A percentile compares a stretch with the other conserved stretches of the same genome.
phyloP scores from a whole-genome alignment of 2,113 vertebrate species.

The Dicerorhinus sumatrensis region DNA sequence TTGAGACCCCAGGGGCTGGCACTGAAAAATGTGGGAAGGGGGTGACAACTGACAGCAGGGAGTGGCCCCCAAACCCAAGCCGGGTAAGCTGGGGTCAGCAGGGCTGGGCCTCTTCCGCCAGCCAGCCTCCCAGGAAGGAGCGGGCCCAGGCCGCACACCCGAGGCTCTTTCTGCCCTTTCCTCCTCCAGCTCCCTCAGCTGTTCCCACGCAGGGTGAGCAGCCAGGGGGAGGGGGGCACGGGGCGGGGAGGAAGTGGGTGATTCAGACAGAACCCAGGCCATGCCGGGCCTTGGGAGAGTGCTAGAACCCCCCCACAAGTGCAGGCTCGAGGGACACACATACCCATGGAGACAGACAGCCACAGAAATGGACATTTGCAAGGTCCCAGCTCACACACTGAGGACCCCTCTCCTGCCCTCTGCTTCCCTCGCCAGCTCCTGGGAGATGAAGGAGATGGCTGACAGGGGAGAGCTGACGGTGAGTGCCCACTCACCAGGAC shows the following conservation, averaged over 20 bases:
- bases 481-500: constrained; percentile 92
- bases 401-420: background rate
- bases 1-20: background rate
- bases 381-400: background rate
- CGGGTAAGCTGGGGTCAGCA: background rate
- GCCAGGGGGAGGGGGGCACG: background rate
- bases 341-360: background rate
- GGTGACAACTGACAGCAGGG: constrained; percentile 12
- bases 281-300: background rate
- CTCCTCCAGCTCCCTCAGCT: constrained; percentile 37
- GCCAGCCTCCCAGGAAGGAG: constrained; percentile 61
- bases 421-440: background rate
- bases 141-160: constrained; percentile 22
- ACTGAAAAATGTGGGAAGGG: background rate
- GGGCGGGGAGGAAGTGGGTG: constrained; percentile 15
- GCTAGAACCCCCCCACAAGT: background rate
- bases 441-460: background rate
- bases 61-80: background rate
- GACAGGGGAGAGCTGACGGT: fast-evolving
- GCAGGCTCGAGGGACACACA: background rate
- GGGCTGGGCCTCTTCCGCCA: constrained; percentile 49
- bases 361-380: background rate
- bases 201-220: constrained; percentile 60
- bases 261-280: constrained; percentile 45
- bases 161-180: constrained; percentile 74